Base-by-base conservation (phyloP, 2,797 vertebrate species). In the Argyrosomus regius region DNA sequence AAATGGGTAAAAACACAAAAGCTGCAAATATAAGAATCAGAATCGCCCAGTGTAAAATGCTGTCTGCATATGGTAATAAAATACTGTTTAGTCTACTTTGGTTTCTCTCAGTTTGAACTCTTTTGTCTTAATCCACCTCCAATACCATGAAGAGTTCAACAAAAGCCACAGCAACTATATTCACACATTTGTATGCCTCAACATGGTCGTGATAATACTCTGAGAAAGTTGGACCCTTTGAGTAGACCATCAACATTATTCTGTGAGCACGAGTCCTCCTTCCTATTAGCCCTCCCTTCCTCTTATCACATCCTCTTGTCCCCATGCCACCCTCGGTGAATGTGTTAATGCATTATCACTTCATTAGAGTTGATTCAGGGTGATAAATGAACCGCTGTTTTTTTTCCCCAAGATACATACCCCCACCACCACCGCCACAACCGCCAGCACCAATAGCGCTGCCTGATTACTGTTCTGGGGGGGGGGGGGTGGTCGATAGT, bases 331-430 rank as follows among this genome's bases (percentile, higher is more conserved):
- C 81, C 58, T 52, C 54, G 0, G 60, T 81, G 80, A 88, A 87
- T 82, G 77, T 78, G 46, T 78, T 84, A 78, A 77, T 82, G 75
- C 81, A 85, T 87, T 80, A 87, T 86, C 75, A 81, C 83, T 80
- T 85, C 84, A 88, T 84, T 90, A 89, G 67, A 78, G 60, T 69
- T 78, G 74, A 82, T 78, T 85, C 74, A 80, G 60, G 60, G 77
- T 86, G 82, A 87, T 86, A 86, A 86, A 90, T 91, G 61, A 85
- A 82, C 75, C 83, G 73, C 70, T 57, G 50, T 43, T 53, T 50
- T 71, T 73, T 43, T 24, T 16, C 65, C 65, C 48, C 11, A 41
- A 75, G 58, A 71, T 62, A 67, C 49, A 54, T 54, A 14, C 45
- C 41, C 11, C 31, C 62, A 16, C 64, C 13, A 45, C 63, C 48